phyloP scores from a whole-genome alignment of 1,140 invertebrate genomes.

The Proctacanthus coquilletti region DNA sequence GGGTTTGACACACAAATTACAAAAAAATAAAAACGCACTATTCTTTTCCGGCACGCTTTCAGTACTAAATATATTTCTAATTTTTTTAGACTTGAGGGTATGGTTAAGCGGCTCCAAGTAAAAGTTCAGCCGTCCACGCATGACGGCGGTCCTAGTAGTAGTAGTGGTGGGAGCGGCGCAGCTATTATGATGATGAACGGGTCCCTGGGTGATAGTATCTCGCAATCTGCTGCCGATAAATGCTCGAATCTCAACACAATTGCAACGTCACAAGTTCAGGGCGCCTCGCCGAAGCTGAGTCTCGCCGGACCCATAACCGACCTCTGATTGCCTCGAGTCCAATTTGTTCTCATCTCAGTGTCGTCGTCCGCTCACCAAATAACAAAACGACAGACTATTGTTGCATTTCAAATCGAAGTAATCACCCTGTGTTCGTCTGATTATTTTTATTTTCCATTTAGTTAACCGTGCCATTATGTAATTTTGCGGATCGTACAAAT shows the following conservation, averaged over 20 bases:
- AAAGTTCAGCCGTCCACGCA: no score
- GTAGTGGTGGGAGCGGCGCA: slow-evolving; percentile 1
- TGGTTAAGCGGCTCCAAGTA: slow-evolving; percentile 22
- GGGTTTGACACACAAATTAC: slow-evolving; percentile 22
- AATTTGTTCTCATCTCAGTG: no score
- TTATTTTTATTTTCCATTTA: no score
- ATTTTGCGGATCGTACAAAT: no score
- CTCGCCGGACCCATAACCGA: slow-evolving; percentile 25
- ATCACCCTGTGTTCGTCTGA: no score
- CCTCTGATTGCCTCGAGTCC: no score
- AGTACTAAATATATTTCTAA: background rate
- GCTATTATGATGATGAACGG: background rate
- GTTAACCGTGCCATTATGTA: no score
- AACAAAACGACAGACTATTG: no score
- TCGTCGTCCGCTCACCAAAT: no score
- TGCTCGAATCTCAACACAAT: slow-evolving; percentile 1
- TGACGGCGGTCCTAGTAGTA: slow-evolving; percentile 2
- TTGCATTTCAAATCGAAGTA: no score
- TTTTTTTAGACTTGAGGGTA: slow-evolving; percentile 22
- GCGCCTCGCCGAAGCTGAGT: slow-evolving; percentile 8
- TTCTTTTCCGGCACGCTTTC: background rate
- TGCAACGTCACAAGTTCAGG: slow-evolving; percentile 12
- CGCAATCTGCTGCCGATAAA: no score
- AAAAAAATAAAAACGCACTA: background rate
- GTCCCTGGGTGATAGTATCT: no score